phyloP scores from a whole-genome alignment of 2,113 vertebrate species.

The Aphyosemion australe region DNA sequence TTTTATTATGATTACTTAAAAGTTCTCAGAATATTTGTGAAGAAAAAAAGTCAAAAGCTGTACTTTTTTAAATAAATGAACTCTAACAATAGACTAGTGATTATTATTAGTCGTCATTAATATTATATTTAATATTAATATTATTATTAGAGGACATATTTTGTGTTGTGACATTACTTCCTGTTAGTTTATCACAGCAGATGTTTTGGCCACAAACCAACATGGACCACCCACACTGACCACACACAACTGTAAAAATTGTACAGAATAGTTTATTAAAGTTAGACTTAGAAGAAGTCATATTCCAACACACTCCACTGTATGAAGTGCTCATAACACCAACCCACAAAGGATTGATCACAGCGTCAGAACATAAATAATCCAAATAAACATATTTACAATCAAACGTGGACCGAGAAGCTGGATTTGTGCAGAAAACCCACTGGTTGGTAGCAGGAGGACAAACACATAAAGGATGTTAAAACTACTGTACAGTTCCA shows the following conservation, averaged over 20 bases:
- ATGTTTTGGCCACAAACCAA: too few species aligned
- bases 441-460: slow-evolving; percentile 10
- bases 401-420: slow-evolving; percentile 46
- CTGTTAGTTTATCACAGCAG: too few species aligned
- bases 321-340: slow-evolving; percentile 86
- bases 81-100: too few species aligned
- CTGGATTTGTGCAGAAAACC: slow-evolving; percentile 49
- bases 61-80: too few species aligned
- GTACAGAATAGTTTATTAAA: slow-evolving; percentile 95
- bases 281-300: slow-evolving; percentile 99
- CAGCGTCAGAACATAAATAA: slow-evolving; percentile 92
- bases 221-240: too few species aligned
- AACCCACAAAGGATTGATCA: slow-evolving; percentile 97
- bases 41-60: too few species aligned
- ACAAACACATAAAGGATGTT: slow-evolving; percentile 25
- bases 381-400: slow-evolving; percentile 87
- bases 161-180: too few species aligned
- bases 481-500: background rate
- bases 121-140: too few species aligned
- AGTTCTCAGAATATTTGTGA: too few species aligned
- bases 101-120: too few species aligned
- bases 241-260: slow-evolving; percentile 70
- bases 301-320: slow-evolving; percentile 87
- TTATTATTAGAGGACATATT: too few species aligned
- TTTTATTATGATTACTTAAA: too few species aligned